Evolutionary conservation across 2,113 vertebrate species (phyloP).

Genomic region (Patagioenas fasciata): DNA sequence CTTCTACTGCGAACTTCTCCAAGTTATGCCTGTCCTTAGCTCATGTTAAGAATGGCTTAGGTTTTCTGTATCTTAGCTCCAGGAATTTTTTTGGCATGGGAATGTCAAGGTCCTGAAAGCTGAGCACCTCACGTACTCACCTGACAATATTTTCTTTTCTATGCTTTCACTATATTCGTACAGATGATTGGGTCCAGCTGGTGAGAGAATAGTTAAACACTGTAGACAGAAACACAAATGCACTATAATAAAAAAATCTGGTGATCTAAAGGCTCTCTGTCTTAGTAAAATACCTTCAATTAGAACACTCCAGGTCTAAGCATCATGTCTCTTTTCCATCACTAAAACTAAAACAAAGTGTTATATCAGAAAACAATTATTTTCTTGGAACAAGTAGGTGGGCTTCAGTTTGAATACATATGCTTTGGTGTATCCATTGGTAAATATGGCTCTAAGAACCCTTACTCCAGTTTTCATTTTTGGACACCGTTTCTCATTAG

Average conservation of each 20-base stretch:
- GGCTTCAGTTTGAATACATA: background rate
- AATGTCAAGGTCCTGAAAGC: background rate
- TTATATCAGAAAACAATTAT: background rate
- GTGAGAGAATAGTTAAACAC: background rate
- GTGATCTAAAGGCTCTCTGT: background rate
- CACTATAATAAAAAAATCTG: background rate
- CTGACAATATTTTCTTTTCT: background rate
- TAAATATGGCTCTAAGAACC: background rate
- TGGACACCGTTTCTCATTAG: background rate
- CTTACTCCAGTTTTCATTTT: background rate
- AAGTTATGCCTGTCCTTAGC: background rate
- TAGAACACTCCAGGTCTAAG: background rate
- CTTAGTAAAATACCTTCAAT: background rate
- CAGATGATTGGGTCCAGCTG: background rate
- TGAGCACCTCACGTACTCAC: background rate
- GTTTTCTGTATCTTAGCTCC: background rate
- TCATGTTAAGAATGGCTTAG: rapidly evolving
- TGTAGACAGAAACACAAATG: background rate
- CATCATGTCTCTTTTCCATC: background rate
- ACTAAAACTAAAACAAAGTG: background rate
- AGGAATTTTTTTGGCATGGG: background rate
- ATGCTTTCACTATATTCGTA: background rate
- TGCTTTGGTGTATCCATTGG: background rate
- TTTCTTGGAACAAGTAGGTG: background rate
- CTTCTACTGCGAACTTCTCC: background rate